Conservation (phyloP, 2,888 invertebrate species). For the Eupithecia inturbata region DNA sequence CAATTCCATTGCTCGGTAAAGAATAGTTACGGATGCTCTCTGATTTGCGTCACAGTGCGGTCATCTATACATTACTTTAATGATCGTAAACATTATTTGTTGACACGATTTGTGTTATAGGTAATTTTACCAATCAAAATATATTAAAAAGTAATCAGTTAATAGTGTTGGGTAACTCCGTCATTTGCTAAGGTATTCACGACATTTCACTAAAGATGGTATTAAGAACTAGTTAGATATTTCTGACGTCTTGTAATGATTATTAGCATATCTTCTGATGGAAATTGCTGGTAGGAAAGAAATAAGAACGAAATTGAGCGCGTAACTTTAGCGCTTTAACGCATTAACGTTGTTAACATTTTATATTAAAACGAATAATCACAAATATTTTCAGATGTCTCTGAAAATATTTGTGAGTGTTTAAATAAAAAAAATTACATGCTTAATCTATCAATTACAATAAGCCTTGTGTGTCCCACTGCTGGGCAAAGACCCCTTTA, state of each 20-base stretch:
- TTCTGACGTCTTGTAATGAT: neutral
- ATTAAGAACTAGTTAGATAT: too few relatives aligned
- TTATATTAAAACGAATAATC: neutral
- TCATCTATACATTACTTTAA: conserved; percentile 11
- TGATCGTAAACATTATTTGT: conserved; percentile 14
- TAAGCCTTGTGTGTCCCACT: neutral
- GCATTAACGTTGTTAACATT: neutral
- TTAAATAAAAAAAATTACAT: neutral
- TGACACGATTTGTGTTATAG: conserved; percentile 8
- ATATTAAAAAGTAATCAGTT: conserved; percentile 15
- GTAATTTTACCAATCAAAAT: conserved; percentile 8
- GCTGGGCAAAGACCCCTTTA: neutral
- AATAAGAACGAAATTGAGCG: neutral
- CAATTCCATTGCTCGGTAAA: conserved; percentile 22
- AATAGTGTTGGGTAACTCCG: conserved; percentile 4
- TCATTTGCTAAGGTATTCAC: neutral
- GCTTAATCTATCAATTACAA: neutral
- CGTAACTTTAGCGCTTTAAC: neutral
- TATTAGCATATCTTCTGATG: neutral
- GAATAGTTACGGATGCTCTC: conserved; percentile 14
- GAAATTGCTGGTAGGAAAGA: neutral
- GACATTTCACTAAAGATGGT: neutral
- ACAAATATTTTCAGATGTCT: neutral
- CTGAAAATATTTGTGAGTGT: neutral
- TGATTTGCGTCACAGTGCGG: conserved; percentile 22